A percentile compares a stretch with the other conserved stretches of the same genome.
Conservation (phyloP, 2,888 invertebrate species). For the Ophion ventricosus region DNA sequence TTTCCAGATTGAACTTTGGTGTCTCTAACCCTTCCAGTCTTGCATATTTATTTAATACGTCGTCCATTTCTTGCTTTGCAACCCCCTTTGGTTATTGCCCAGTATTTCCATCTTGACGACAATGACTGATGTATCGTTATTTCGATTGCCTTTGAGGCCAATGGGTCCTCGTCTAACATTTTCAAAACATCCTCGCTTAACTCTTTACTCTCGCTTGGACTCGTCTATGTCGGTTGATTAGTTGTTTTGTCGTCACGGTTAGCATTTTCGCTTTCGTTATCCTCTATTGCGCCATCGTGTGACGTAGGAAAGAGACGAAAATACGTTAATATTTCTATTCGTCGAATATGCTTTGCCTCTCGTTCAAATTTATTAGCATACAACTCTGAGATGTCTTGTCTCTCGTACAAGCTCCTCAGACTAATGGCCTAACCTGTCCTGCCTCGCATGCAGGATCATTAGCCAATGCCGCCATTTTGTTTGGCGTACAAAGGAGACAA, state of each 20-base stretch:
- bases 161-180: slow-evolving; percentile 56
- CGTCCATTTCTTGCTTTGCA: slow-evolving; percentile 48
- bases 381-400: slow-evolving; percentile 15
- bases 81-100: slow-evolving; percentile 43
- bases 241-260: background rate
- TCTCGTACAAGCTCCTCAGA: slow-evolving; percentile 21
- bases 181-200: slow-evolving; percentile 29
- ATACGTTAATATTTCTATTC: background rate
- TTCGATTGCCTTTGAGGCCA: slow-evolving; percentile 20
- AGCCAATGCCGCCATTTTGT: too few relatives aligned
- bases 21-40: too few relatives aligned
- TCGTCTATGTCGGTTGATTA: background rate
- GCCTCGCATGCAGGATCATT: background rate
- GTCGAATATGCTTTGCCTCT: slow-evolving; percentile 30
- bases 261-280: background rate
- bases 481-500: too few relatives aligned
- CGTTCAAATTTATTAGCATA: slow-evolving; percentile 26
- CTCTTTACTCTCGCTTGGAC: background rate
- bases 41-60: too few relatives aligned
- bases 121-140: slow-evolving; percentile 39
- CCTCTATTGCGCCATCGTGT: background rate
- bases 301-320: background rate
- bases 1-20: too few relatives aligned
- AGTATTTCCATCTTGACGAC: slow-evolving; percentile 56
- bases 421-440: slow-evolving; percentile 14